phyloP scores from a whole-genome alignment of 2,797 vertebrate species.

The Apogon hyalosoma region DNA sequence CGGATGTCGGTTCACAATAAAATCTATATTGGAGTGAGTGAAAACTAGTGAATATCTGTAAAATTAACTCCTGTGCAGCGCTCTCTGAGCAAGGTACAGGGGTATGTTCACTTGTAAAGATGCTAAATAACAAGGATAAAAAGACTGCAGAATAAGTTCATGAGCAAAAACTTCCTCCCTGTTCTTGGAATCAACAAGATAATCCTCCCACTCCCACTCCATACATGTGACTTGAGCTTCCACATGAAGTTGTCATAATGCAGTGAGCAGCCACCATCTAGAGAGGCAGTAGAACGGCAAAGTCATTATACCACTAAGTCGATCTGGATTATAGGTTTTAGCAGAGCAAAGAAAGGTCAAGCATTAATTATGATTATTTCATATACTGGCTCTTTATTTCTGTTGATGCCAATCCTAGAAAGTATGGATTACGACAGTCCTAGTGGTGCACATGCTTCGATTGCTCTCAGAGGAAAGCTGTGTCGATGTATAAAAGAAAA shows the following conservation, averaged over 20 bases:
- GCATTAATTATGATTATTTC: conserved; percentile 76
- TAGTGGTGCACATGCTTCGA: conserved; percentile 24
- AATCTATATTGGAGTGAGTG: conserved; percentile 31
- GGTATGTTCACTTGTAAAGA: background rate
- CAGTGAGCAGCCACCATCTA: conserved; percentile 23
- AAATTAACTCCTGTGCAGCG: conserved; percentile 1
- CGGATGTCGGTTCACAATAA: conserved; percentile 26
- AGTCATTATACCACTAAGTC: conserved; percentile 74
- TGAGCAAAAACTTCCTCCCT: conserved; percentile 19
- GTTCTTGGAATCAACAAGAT: conserved; percentile 24
- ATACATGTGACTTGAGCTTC: conserved; percentile 54
- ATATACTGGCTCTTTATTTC: conserved; percentile 67
- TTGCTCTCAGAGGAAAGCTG: conserved; percentile 6
- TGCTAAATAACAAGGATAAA: background rate
- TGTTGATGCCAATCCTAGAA: conserved; percentile 54
- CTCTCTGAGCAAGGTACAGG: conserved; percentile 31
- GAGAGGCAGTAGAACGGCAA: conserved; percentile 41
- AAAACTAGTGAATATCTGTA: conserved; percentile 9
- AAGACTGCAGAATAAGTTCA: conserved; percentile 14
- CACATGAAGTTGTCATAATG: conserved; percentile 50
- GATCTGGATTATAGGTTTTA: conserved; percentile 77
- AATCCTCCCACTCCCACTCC: background rate
- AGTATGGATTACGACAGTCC: conserved; percentile 67
- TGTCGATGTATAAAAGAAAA: conserved; percentile 9
- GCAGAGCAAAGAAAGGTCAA: conserved; percentile 64